A percentile compares a stretch with the other conserved stretches of the same genome.
Evolutionary conservation across 2,797 vertebrate genomes (phyloP).

Genomic region (Zalophus californianus): DNA sequence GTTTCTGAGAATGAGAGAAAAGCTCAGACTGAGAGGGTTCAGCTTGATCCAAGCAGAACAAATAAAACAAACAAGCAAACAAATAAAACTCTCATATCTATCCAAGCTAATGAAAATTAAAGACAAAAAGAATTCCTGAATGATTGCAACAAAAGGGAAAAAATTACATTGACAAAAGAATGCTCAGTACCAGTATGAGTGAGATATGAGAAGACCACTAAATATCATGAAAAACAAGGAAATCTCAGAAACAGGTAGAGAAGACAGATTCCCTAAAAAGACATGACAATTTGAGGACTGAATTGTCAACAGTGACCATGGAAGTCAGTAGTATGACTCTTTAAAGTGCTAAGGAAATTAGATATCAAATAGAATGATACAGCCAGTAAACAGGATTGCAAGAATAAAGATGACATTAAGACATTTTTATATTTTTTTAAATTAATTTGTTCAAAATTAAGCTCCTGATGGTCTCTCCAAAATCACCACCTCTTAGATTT

Average conservation of each 20-base stretch:
- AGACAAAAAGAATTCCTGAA: neutral
- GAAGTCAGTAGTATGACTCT: neutral
- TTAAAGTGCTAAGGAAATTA: neutral
- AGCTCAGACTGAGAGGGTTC: neutral
- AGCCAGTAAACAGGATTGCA: neutral
- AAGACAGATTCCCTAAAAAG: neutral
- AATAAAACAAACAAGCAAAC: neutral
- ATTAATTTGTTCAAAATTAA: conserved; percentile 20
- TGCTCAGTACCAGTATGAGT: neutral
- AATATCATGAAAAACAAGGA: neutral
- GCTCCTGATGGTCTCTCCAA: neutral
- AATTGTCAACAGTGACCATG: neutral
- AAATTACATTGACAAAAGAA: neutral
- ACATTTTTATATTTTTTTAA: neutral
- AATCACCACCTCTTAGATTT: neutral
- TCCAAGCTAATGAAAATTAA: conserved; percentile 33
- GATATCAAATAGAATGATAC: neutral
- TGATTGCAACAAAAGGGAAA: conserved; percentile 7
- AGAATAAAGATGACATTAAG: conserved; percentile 1
- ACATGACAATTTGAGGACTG: neutral
- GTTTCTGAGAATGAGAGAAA: conserved; percentile 13
- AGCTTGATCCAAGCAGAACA: neutral
- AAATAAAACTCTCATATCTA: neutral
- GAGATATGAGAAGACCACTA: neutral
- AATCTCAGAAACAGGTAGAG: neutral